Evolutionary conservation across 2,888 invertebrate genomes (phyloP), one percentile per base, ranked within the genome.

Genomic region (Tineola bisselliella): DNA sequence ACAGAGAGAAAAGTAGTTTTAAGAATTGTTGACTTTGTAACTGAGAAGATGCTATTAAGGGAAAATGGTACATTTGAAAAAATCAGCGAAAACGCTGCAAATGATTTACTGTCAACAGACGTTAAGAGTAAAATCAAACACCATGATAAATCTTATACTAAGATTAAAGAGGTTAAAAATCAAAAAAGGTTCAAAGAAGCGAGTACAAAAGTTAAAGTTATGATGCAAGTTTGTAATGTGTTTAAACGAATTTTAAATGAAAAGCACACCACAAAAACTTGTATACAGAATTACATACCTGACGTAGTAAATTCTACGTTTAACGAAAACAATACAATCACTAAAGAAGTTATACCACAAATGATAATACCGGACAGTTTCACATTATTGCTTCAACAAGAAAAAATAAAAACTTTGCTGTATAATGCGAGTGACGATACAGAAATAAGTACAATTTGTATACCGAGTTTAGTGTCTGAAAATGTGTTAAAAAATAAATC

Each of bases 31-130:
- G 88, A 89, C 65, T 89, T 88, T 66, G 86, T 88, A 0, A 87
- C 87, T 11, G 89, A 89, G 70, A 89, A 89, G 71, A 89, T 89
- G 88, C 64, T 88, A 43, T 67, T 89, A 11, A 84, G 79, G 64
- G 88, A 89, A 70, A 88, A 89, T 66, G 89, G 88, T 8, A 71
- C 73, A 15, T 73, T 87, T 44, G 84, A 86, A 69, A 86, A 83
- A 70, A 81, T 88, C 63, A 80, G 75, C 62, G 81, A 84, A 18
- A 79, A 81, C 62, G 84, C 86, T 69, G 87, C 84, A 25, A 80
- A 80, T 63, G 62, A 72, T 57, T 70, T 87, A 63, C 80, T 84
- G 79, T 67, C 74, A 25, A 75, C 74, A 25, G 76, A 79, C 65
- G 70, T 62, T 66, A 66, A 59, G 33, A 59, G 56, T 0, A 64